Evolutionary conservation across 2,888 invertebrate species (phyloP).

Genomic region (Belgica antarctica): DNA sequence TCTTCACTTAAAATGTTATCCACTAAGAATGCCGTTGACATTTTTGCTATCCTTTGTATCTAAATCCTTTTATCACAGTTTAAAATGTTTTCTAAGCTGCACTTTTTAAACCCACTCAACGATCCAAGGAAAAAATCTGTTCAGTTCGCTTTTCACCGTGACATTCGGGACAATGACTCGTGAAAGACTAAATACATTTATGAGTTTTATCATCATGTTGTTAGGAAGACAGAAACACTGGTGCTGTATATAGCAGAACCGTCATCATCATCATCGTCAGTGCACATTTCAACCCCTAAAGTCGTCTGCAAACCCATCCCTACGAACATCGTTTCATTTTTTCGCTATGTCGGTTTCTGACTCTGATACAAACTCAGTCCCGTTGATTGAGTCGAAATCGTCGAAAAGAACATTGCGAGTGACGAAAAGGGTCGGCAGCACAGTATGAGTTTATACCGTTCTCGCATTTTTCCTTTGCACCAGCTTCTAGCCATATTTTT

Average conservation of each 20-base stretch:
- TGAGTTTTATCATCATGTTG: constrained; percentile 14
- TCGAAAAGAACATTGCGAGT: background rate
- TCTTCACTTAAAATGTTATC: constrained; percentile 54
- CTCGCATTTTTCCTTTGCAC: background rate
- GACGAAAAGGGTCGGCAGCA: background rate
- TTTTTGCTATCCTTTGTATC: constrained; percentile 46
- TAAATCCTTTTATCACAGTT: constrained; percentile 28
- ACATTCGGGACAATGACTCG: constrained; percentile 40
- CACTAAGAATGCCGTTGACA: constrained; percentile 54
- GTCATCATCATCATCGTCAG: constrained; percentile 42
- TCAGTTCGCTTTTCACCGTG: constrained; percentile 24
- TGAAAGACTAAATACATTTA: constrained; percentile 41
- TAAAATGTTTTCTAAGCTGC: constrained; percentile 1
- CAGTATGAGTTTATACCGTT: background rate
- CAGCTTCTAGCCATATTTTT: constrained; percentile 36
- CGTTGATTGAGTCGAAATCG: constrained; percentile 3
- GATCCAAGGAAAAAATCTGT: background rate
- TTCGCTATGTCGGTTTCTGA: background rate
- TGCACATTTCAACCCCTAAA: constrained; percentile 14
- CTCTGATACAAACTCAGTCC: background rate
- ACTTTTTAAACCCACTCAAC: constrained; percentile 5
- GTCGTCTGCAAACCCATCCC: constrained; percentile 28
- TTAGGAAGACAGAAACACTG: constrained; percentile 16
- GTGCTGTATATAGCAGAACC: constrained; percentile 7
- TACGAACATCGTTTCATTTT: background rate